phyloP scores from a whole-genome alignment of 2,113 vertebrate genomes.

The Odontesthes bonariensis region DNA sequence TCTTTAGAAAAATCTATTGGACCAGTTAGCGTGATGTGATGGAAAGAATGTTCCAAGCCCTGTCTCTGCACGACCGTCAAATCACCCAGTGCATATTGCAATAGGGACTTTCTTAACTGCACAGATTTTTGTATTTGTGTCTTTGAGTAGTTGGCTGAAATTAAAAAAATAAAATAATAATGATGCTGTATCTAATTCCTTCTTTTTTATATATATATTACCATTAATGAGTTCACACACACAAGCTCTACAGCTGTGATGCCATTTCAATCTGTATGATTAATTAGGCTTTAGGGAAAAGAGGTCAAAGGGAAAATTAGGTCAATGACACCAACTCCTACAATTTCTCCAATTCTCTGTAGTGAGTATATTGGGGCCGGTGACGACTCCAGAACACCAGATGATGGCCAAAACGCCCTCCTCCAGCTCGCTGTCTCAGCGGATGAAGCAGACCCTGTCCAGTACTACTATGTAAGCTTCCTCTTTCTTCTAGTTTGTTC shows the following conservation, averaged over 20 bases:
- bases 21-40: neutral
- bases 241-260: neutral
- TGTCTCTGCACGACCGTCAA: neutral
- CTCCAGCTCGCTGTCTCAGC: conserved; percentile 91
- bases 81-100: neutral
- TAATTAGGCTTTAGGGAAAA: neutral
- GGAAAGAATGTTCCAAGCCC: no score
- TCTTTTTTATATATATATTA: no score
- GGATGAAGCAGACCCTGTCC: conserved; percentile 88
- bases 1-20: neutral
- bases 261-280: neutral
- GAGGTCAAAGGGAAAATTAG: neutral
- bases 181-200: no score
- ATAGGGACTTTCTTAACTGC: no score
- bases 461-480: conserved; percentile 87
- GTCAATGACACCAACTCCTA: neutral
- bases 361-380: conserved; percentile 93
- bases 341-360: neutral
- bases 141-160: neutral
- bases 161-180: no score
- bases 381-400: conserved; percentile 93
- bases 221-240: neutral
- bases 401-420: conserved; percentile 89
- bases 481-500: neutral
- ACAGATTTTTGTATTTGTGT: neutral